A percentile compares a stretch with the other conserved stretches of the same genome.
Conservation (phyloP, 1,140 invertebrate species). For the Calliopsis andreniformis region DNA sequence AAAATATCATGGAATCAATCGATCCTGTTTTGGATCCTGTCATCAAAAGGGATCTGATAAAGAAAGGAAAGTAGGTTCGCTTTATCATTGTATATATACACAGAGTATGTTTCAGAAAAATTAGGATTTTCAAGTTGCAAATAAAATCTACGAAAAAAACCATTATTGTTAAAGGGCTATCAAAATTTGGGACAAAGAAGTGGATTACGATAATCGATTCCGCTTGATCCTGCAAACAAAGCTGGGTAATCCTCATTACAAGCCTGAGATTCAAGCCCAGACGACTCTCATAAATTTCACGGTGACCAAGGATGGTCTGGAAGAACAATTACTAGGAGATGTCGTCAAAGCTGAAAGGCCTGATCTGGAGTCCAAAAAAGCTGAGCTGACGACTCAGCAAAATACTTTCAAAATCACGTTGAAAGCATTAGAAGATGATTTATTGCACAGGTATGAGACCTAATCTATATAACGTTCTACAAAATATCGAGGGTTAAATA, state of each 20-base stretch:
- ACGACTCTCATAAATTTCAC: conserved; percentile 97
- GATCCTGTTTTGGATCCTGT: conserved; percentile 95
- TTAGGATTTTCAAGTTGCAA: too few relatives aligned
- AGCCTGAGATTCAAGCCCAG: conserved; percentile 98
- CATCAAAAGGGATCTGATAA: conserved; percentile 93
- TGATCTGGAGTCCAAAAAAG: conserved; percentile 90
- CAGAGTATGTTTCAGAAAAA: too few relatives aligned
- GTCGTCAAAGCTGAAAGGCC: conserved; percentile 96
- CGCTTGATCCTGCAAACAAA: conserved; percentile 96
- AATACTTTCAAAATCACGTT: conserved; percentile 97
- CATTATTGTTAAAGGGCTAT: conserved; percentile 83
- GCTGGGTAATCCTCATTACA: conserved; percentile 96
- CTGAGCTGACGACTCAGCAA: conserved; percentile 93
- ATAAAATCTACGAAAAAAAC: too few relatives aligned
- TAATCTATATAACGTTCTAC: too few relatives aligned
- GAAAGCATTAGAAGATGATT: conserved; percentile 94
- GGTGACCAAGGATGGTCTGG: conserved; percentile 94
- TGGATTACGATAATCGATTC: conserved; percentile 93
- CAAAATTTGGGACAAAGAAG: conserved; percentile 95
- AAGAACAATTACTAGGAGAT: conserved; percentile 96
- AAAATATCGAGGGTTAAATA: too few relatives aligned
- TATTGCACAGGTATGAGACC: conserved; percentile 84
- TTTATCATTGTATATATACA: neutral
- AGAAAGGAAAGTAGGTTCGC: conserved; percentile 87
- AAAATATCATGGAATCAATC: conserved; percentile 94